Evolutionary conservation across 37 sponge, comb jelly and placozoan species (phyloP).

Genomic region (Tethya wilhelma): DNA sequence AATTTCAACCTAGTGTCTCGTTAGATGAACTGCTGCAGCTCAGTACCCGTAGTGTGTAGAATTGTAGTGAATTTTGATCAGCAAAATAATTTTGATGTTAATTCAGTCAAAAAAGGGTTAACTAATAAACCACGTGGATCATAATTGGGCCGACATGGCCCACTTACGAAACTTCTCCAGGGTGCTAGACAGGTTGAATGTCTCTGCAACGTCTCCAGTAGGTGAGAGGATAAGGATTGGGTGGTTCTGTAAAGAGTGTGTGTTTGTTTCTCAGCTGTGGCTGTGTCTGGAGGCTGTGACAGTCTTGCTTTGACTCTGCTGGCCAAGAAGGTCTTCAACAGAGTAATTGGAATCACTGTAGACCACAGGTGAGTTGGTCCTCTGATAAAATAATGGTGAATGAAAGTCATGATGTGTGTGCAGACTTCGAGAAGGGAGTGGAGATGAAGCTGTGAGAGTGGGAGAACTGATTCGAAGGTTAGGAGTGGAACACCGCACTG

Average conservation of each 20-base stretch:
- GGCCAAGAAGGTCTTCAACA: slow-evolving; percentile 45
- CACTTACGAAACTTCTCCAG: too few species aligned
- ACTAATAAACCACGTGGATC: too few species aligned
- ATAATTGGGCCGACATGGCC: too few species aligned
- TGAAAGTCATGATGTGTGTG: neutral
- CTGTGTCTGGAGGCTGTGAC: slow-evolving; percentile 82
- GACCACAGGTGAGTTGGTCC: slow-evolving; percentile 59
- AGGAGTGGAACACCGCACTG: slow-evolving; percentile 45
- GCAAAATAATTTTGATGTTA: too few species aligned
- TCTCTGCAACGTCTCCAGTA: neutral
- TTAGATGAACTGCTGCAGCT: too few species aligned
- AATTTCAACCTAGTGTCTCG: too few species aligned
- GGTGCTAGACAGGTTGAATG: neutral
- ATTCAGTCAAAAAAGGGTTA: too few species aligned
- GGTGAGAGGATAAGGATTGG: neutral
- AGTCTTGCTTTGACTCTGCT: slow-evolving; percentile 68
- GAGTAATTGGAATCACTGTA: slow-evolving; percentile 58
- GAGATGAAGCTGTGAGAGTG: slow-evolving; percentile 40
- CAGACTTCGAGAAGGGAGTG: slow-evolving; percentile 50
- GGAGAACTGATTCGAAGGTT: slow-evolving; percentile 20
- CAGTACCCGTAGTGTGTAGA: too few species aligned
- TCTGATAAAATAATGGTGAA: neutral
- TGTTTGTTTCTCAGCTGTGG: slow-evolving; percentile 41
- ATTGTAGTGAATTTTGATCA: too few species aligned
- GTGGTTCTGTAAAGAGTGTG: neutral